Base-by-base conservation (phyloP, 2,888 invertebrate species). In the Habroteleia sp. region DNA sequence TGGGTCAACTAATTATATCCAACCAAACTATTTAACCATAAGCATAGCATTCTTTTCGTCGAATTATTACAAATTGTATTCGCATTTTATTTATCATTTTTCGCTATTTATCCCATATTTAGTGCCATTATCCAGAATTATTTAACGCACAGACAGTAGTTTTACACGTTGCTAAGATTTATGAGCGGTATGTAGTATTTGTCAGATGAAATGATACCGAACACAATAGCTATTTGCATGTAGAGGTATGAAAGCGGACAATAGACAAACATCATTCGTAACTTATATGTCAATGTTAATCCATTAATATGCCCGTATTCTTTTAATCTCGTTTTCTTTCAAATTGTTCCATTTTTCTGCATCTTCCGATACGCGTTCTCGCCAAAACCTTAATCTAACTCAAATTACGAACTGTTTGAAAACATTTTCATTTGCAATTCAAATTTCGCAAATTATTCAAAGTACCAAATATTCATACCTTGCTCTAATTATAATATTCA, bases 151-250 rank as follows among this genome's bases (percentile, higher is more conserved):
- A 25, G 37, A 17, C 48, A 39, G 46, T 48, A 65, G 44, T 44
- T 65, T 52, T 29, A 44, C 33, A 52, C 63, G 41, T 10, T 8
- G 20, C 27, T 14, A 41, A 52, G 63, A 65, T 65, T 52, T 65
- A 52, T 44, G 44, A 42, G 23, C 13, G 17, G 44, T 16, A 23
- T 23, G n/a, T 42, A 11, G 52, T 63, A 52, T 52, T 50, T 50
- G 63, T 50, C 52, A 52, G 63, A 65, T 65, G 63, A 65, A 65
- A 52, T 35, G 63, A 65, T 65, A 65, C 35, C 25, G 27, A 35
- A 13, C 14, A 52, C 63, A 65, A 65, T 65, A 25, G 46, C 14
- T 7, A 27, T 17, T 37, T 39, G 39, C 39, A 14, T 37, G 48
- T 37, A 37, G 8, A 23, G 11, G 50, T 33, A 29, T 25, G 37